A percentile compares a stretch with the other conserved stretches of the same genome.
These are phyloP conservation scores for Leucoraja ocellata DNA, from an alignment of 2,797 vertebrate genomes.

Conservation along the genomic window DNA sequence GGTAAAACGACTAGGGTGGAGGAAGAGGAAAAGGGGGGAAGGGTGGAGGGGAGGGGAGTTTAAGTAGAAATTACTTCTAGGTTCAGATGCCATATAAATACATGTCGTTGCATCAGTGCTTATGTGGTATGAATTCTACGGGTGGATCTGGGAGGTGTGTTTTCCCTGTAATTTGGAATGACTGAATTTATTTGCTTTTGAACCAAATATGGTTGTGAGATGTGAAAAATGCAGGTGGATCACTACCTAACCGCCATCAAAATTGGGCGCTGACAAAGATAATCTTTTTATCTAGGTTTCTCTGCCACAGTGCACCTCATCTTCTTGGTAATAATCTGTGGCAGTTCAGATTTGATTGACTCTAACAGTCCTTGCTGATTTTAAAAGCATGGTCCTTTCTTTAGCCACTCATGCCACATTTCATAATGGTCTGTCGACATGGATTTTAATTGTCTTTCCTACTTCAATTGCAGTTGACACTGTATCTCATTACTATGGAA, in stretches of 20 bases:
- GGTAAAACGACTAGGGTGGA: no score
- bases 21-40: no score
- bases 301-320: neutral
- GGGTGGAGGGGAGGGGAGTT: no score
- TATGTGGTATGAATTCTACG: neutral
- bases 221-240: neutral
- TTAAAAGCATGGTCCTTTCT: neutral
- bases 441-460: constrained; percentile 15
- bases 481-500: constrained; percentile 13
- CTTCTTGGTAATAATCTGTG: neutral
- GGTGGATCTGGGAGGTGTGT: neutral
- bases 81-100: no score
- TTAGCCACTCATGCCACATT: constrained; percentile 18
- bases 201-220: neutral
- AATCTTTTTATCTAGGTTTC: neutral
- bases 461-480: neutral
- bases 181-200: neutral
- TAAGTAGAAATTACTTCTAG: no score
- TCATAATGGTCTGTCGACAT: neutral
- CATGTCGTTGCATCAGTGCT: neutral
- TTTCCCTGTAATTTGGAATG: neutral
- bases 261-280: neutral
- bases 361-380: neutral
- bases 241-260: neutral
- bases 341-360: neutral